Conservation (phyloP, 2,113 vertebrate species). For the Pygoscelis antarcticus region DNA sequence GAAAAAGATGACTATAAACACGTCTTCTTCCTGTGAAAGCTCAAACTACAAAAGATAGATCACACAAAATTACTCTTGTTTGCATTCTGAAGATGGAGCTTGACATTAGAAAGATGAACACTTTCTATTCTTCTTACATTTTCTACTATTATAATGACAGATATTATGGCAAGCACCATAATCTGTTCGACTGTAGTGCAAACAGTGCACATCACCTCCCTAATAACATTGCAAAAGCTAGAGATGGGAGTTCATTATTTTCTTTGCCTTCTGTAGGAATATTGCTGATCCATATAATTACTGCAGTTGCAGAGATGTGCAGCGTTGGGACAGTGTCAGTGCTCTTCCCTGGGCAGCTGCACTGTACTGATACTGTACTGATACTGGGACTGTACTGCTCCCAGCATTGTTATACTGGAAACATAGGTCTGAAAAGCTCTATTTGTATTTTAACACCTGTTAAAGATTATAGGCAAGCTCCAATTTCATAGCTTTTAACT, state of each 20-base stretch:
- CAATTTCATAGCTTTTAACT: neutral
- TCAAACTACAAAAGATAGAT: slow-evolving; percentile 15
- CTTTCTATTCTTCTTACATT: neutral
- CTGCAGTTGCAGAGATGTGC: neutral
- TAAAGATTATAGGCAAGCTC: neutral
- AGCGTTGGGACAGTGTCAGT: neutral
- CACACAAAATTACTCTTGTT: neutral
- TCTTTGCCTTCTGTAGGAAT: neutral
- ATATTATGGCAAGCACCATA: neutral
- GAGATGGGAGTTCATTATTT: neutral
- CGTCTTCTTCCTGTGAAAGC: slow-evolving; percentile 9
- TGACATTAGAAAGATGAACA: slow-evolving; percentile 27
- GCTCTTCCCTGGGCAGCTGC: neutral
- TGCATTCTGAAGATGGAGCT: slow-evolving; percentile 15
- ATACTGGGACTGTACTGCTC: neutral
- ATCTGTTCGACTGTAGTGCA: slow-evolving; percentile 3
- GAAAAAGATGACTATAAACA: neutral
- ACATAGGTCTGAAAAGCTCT: neutral
- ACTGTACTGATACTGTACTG: neutral
- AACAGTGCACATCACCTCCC: neutral
- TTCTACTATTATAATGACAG: slow-evolving; percentile 33
- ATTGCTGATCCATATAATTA: neutral
- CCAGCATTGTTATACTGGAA: neutral
- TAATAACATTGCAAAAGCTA: neutral
- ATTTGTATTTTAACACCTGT: neutral